These are phyloP conservation scores for Drosophila anomalata DNA, from an alignment of 2,888 invertebrate species.

Conservation along the genomic window DNA sequence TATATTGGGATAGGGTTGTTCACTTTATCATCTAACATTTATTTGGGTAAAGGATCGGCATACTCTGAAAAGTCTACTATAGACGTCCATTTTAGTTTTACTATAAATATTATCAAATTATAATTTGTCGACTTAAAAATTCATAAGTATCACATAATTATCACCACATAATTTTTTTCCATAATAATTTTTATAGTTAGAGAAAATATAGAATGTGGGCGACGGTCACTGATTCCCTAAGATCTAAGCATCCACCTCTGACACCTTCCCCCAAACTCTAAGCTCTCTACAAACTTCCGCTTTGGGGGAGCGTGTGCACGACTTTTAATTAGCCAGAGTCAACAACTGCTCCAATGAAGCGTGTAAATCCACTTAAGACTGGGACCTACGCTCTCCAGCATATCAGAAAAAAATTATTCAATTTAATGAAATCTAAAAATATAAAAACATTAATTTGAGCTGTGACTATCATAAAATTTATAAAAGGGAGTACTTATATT, in stretches of 20 bases:
- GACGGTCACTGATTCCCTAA: constrained; percentile 3
- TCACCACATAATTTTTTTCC: too few relatives aligned
- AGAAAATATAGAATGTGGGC: neutral
- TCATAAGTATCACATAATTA: too few relatives aligned
- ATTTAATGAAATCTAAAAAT: constrained; percentile 41
- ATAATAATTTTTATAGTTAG: neutral
- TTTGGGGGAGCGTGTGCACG: constrained; percentile 52
- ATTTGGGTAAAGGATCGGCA: too few relatives aligned
- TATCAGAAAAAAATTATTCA: neutral
- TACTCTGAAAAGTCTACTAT: too few relatives aligned
- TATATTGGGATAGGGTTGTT: too few relatives aligned
- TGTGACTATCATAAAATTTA: neutral
- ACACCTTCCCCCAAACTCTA: constrained; percentile 12
- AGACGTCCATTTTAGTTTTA: too few relatives aligned
- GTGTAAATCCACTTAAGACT: constrained; percentile 56
- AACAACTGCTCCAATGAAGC: constrained; percentile 62
- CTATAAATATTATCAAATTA: too few relatives aligned
- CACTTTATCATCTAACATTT: too few relatives aligned
- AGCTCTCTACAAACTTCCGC: constrained; percentile 43
- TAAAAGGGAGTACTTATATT: neutral
- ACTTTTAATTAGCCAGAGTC: constrained; percentile 74
- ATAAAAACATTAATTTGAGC: neutral
- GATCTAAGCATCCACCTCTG: constrained; percentile 23
- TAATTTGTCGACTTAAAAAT: too few relatives aligned
- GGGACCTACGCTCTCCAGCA: constrained; percentile 15